These are phyloP conservation scores for Schlechtendalia chinensis DNA, from an alignment of 1,140 invertebrate genomes.

Conservation along the genomic window DNA sequence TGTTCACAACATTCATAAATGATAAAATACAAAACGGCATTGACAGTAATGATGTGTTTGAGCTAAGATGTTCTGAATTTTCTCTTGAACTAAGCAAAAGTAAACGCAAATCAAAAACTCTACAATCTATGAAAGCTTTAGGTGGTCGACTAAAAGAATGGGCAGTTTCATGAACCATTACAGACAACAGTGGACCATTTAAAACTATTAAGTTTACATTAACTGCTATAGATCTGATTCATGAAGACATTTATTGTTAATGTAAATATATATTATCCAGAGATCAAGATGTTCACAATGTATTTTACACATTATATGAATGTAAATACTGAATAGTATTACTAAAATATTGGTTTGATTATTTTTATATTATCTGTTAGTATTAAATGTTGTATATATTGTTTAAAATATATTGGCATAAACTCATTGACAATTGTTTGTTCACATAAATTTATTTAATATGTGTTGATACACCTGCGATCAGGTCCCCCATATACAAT, in stretches of 20 bases:
- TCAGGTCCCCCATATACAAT: too few relatives aligned
- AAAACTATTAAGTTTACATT: neutral
- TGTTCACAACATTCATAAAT: slow-evolving; percentile 64
- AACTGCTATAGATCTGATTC: neutral
- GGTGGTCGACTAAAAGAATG: slow-evolving; percentile 41
- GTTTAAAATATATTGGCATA: neutral
- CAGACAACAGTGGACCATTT: too few relatives aligned
- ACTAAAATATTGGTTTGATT: slow-evolving; percentile 28
- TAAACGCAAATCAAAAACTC: slow-evolving; percentile 41
- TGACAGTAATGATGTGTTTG: slow-evolving; percentile 51
- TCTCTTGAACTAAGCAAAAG: slow-evolving; percentile 18
- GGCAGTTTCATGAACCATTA: slow-evolving; percentile 34
- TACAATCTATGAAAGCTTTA: slow-evolving; percentile 14
- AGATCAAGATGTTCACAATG: slow-evolving; percentile 29
- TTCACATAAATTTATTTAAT: neutral
- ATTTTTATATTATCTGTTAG: slow-evolving; percentile 6
- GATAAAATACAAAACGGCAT: slow-evolving; percentile 46
- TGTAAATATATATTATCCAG: slow-evolving; percentile 23
- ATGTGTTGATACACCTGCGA: too few relatives aligned
- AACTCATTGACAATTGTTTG: neutral
- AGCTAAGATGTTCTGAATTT: slow-evolving; percentile 34
- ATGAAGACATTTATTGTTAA: neutral
- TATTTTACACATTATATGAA: slow-evolving; percentile 1
- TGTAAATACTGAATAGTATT: slow-evolving; percentile 25
- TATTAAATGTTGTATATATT: neutral